Evolutionary conservation across 2,113 vertebrate genomes (phyloP).

Genomic region (Dasypus novemcinctus): DNA sequence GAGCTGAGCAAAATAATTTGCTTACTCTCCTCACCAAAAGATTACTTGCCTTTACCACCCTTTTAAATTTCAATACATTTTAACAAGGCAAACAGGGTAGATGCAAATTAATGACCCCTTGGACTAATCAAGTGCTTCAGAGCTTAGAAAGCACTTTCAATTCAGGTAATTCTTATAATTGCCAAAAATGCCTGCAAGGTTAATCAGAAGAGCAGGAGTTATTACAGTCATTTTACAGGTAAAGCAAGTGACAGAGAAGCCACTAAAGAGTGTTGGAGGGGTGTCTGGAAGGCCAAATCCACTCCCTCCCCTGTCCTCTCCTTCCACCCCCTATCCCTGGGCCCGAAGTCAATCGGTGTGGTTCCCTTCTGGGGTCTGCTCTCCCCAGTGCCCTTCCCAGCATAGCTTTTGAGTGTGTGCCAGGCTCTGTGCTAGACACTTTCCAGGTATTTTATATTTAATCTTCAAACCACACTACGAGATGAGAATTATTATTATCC

Average conservation of each 20-base stretch:
- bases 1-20: background rate
- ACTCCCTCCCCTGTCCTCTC: too few species aligned
- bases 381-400: background rate
- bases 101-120: background rate
- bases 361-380: background rate
- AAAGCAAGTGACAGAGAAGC: background rate
- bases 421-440: background rate
- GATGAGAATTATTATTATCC: background rate
- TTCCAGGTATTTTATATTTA: background rate
- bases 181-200: background rate
- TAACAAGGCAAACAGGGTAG: background rate
- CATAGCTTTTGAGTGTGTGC: background rate
- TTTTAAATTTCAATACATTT: conserved; percentile 11
- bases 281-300: background rate
- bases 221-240: background rate
- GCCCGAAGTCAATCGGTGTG: background rate
- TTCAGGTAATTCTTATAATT: background rate
- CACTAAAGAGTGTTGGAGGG: rapidly evolving
- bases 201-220: background rate
- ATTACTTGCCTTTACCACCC: background rate
- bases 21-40: background rate
- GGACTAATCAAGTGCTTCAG: background rate
- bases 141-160: background rate
- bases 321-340: background rate
- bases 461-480: background rate